phyloP scores from a whole-genome alignment of 2,888 invertebrate species.

The Diarsia rubi region DNA sequence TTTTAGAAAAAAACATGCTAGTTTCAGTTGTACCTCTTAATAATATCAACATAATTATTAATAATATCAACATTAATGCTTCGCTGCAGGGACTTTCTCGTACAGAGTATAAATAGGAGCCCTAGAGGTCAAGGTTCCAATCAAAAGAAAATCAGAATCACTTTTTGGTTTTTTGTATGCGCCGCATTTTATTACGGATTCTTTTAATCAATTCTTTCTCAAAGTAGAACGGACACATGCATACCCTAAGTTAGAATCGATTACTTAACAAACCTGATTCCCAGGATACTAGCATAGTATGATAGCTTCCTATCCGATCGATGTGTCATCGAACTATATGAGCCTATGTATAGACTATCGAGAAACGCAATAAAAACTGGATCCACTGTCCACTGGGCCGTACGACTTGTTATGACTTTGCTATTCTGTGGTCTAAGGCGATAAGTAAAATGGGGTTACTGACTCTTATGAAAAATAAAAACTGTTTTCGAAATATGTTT shows the following conservation, averaged over 20 bases:
- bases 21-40: not conserved
- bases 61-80: not conserved
- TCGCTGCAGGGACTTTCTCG: not conserved
- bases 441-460: not conserved
- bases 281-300: conserved; percentile 23
- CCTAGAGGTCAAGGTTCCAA: not conserved
- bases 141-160: not conserved
- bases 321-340: conserved; percentile 52
- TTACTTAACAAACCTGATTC: conserved; percentile 37
- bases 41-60: not conserved
- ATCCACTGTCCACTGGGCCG: not conserved
- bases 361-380: conserved; percentile 6
- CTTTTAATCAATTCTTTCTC: not conserved
- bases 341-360: conserved; percentile 7
- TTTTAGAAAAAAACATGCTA: not conserved
- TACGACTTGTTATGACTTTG: not conserved
- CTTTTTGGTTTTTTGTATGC: not conserved
- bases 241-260: not conserved
- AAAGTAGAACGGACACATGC: not conserved
- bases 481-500: not conserved
- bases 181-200: not conserved
- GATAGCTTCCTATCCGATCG: conserved; percentile 20
- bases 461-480: not conserved
- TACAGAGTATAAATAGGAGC: not conserved
- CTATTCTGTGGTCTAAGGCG: not conserved